Evolutionary conservation across 2,113 vertebrate genomes (phyloP).

Genomic region (Etia nguti): DNA sequence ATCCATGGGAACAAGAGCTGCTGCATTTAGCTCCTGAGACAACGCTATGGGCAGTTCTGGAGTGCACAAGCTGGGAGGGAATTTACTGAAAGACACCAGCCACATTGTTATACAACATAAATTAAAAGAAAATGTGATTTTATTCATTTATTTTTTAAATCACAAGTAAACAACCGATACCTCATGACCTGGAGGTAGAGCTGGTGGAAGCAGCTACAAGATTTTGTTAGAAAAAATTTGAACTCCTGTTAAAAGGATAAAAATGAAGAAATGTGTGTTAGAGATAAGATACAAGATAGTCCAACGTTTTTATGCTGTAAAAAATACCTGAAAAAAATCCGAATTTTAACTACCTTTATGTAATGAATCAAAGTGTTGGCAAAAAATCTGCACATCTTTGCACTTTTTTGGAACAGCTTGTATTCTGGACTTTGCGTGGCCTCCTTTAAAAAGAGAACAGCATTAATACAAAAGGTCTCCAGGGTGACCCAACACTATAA

Average conservation of each 20-base stretch:
- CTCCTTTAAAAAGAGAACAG: slow-evolving; percentile 69
- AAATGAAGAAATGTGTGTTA: not conserved
- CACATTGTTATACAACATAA: not conserved
- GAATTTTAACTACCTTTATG: slow-evolving; percentile 78
- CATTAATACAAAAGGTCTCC: not conserved
- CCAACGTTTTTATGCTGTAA: not conserved
- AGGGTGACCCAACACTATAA: not conserved
- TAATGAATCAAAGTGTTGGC: slow-evolving; percentile 92
- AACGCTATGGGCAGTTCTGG: slow-evolving; percentile 63
- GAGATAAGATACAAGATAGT: not conserved
- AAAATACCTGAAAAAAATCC: not conserved
- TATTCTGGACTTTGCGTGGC: slow-evolving; percentile 72
- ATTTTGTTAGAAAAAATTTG: slow-evolving; percentile 78
- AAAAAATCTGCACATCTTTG: slow-evolving; percentile 94
- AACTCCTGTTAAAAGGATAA: slow-evolving; percentile 79
- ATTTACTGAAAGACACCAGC: slow-evolving; percentile 72
- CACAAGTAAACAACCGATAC: slow-evolving; percentile 56
- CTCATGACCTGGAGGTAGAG: slow-evolving; percentile 87
- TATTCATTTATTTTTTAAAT: not conserved
- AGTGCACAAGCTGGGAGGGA: slow-evolving; percentile 82
- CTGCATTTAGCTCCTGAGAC: slow-evolving; percentile 75
- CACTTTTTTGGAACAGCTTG: slow-evolving; percentile 88
- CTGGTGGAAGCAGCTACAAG: slow-evolving; percentile 76
- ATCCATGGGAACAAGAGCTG: slow-evolving; percentile 82
- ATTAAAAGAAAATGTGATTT: not conserved